Percentiles rank a stretch among this genome's conserved stretches.
Conservation (phyloP, 1,140 invertebrate species). For the Magallana angulata region DNA sequence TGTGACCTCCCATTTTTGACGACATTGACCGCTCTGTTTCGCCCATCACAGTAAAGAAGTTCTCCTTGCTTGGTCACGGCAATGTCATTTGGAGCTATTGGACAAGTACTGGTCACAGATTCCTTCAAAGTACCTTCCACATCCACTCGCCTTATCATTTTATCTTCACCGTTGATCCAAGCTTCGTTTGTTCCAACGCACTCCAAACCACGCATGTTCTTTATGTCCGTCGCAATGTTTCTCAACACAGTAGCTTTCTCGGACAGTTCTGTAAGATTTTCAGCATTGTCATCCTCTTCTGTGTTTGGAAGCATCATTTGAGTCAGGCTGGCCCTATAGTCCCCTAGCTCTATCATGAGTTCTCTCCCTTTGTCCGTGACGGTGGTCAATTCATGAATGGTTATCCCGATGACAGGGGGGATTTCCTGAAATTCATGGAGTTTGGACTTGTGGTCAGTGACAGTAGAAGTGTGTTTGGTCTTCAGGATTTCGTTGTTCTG, state of each 20-base stretch:
- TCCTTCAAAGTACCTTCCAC: not conserved
- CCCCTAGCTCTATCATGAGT: not conserved
- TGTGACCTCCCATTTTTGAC: not conserved
- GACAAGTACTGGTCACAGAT: not conserved
- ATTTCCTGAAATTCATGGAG: not conserved
- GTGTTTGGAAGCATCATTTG: not conserved
- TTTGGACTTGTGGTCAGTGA: not conserved
- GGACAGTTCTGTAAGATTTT: not conserved
- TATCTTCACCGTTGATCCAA: not conserved
- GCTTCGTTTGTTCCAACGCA: not conserved
- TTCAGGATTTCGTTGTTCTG: not conserved
- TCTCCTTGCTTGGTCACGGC: not conserved
- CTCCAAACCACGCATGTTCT: not conserved
- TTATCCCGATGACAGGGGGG: not conserved
- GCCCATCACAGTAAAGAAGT: slow-evolving; percentile 10
- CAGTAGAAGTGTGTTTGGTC: not conserved
- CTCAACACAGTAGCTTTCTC: not conserved
- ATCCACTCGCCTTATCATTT: not conserved
- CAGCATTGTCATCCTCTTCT: not conserved
- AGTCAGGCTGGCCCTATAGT: not conserved
- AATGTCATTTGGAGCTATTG: not conserved
- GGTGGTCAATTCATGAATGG: not conserved
- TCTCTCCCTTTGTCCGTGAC: not conserved
- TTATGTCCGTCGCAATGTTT: not conserved
- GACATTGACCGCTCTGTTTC: not conserved